Conservation (phyloP, 1,140 invertebrate genomes). For the Doryteuthis pealeii region DNA sequence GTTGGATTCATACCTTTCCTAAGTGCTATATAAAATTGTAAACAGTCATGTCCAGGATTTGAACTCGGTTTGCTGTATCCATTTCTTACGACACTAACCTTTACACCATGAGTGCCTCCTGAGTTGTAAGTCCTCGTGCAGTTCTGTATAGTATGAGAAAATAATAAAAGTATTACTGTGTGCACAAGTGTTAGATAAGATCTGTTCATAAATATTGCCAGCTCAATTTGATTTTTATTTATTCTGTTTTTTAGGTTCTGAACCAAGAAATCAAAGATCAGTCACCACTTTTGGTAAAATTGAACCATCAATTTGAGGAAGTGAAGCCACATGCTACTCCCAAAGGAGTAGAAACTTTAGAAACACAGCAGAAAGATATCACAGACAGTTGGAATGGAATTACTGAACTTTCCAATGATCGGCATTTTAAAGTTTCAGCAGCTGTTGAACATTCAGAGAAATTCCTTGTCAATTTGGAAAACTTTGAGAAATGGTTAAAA, state of each 20-base stretch:
- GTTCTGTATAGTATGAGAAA: too few relatives aligned
- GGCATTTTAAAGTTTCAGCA: slow-evolving; percentile 52
- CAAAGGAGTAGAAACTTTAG: slow-evolving; percentile 41
- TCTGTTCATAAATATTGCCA: too few relatives aligned
- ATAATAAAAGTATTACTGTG: too few relatives aligned
- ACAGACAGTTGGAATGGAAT: slow-evolving; percentile 79
- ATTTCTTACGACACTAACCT: too few relatives aligned
- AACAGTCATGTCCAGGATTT: too few relatives aligned
- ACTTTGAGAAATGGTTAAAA: slow-evolving; percentile 83
- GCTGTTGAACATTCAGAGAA: slow-evolving; percentile 74
- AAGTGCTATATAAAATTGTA: too few relatives aligned
- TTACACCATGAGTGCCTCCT: too few relatives aligned
- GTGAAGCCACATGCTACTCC: slow-evolving; percentile 47
- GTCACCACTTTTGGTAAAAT: slow-evolving; percentile 42
- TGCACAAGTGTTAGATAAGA: too few relatives aligned
- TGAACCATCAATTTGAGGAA: slow-evolving; percentile 48
- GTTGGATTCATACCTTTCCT: too few relatives aligned
- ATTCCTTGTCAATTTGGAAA: slow-evolving; percentile 77
- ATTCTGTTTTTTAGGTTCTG: slow-evolving; percentile 40
- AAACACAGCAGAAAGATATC: slow-evolving; percentile 67
- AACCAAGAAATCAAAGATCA: slow-evolving; percentile 54
- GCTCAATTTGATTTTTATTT: too few relatives aligned
- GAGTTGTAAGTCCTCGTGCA: too few relatives aligned
- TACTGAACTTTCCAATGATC: slow-evolving; percentile 54
- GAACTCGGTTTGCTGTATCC: too few relatives aligned